These are phyloP conservation scores for Etheostoma nigrum DNA, from an alignment of 2,797 vertebrate genomes.

Conservation along the genomic window DNA sequence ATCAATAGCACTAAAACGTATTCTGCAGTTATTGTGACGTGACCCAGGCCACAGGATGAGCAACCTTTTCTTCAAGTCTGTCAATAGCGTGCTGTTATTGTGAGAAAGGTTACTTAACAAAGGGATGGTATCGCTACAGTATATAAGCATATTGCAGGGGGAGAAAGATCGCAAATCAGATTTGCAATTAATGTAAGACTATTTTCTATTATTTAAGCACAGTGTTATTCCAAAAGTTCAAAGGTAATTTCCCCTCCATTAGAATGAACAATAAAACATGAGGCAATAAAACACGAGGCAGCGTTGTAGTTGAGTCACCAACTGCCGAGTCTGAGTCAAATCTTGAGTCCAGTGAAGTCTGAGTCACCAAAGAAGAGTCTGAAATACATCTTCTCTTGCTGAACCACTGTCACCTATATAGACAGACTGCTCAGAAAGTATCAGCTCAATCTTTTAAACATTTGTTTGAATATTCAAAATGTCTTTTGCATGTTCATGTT, in stretches of 20 bases:
- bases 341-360: too few species aligned
- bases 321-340: too few species aligned
- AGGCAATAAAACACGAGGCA: background rate
- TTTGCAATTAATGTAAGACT: background rate
- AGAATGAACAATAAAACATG: background rate
- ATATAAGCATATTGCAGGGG: background rate
- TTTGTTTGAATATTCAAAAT: too few species aligned
- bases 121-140: background rate
- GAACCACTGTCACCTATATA: background rate
- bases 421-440: background rate
- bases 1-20: slow-evolving; percentile 32
- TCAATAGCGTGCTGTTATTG: slow-evolving; percentile 1
- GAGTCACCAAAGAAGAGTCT: too few species aligned
- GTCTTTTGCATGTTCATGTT: too few species aligned
- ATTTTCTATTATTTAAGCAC: slow-evolving; percentile 1
- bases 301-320: too few species aligned
- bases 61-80: slow-evolving; percentile 7
- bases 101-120: background rate
- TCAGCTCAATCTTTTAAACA: too few species aligned
- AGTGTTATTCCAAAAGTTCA: background rate
- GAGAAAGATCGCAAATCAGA: background rate
- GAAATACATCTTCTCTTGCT: too few species aligned
- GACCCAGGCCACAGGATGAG: background rate
- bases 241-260: background rate
- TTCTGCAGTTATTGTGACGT: slow-evolving; percentile 15